Percentiles rank a stretch among this genome's conserved stretches.
Conservation (phyloP, 2,888 invertebrate species). For the Acleris cristana region DNA sequence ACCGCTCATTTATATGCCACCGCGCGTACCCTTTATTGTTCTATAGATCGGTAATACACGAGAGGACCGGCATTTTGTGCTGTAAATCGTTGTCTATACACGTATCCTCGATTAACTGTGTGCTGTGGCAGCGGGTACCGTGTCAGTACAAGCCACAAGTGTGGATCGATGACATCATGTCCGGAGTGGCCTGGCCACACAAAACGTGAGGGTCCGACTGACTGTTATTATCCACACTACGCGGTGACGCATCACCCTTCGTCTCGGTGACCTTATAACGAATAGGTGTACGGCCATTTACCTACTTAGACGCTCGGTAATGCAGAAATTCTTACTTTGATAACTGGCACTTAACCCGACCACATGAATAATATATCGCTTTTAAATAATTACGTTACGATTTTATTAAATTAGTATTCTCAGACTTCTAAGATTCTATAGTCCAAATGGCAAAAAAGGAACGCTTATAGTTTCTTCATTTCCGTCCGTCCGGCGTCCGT, state of each 20-base stretch:
- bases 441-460: no score
- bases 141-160: constrained; percentile 74
- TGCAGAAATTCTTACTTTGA: constrained; percentile 34
- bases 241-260: constrained; percentile 64
- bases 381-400: no score
- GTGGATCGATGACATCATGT: constrained; percentile 78
- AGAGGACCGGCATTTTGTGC: constrained; percentile 81
- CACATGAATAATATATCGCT: neutral
- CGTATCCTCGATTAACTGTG: constrained; percentile 80
- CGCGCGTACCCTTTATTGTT: constrained; percentile 79
- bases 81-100: constrained; percentile 82
- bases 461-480: no score
- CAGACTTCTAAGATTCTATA: neutral
- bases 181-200: constrained; percentile 76
- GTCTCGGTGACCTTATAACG: constrained; percentile 24
- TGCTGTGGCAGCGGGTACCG: constrained; percentile 63
- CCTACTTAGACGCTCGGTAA: constrained; percentile 32
- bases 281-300: constrained; percentile 29
- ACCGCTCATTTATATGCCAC: constrained; percentile 77
- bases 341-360: constrained; percentile 22
- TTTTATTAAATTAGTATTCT: neutral
- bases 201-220: constrained; percentile 67
- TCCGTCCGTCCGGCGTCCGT: no score
- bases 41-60: constrained; percentile 83
- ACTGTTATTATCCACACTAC: constrained; percentile 57